Base-by-base conservation (phyloP, 2,888 invertebrate species). In the Agriotes lineatus region DNA sequence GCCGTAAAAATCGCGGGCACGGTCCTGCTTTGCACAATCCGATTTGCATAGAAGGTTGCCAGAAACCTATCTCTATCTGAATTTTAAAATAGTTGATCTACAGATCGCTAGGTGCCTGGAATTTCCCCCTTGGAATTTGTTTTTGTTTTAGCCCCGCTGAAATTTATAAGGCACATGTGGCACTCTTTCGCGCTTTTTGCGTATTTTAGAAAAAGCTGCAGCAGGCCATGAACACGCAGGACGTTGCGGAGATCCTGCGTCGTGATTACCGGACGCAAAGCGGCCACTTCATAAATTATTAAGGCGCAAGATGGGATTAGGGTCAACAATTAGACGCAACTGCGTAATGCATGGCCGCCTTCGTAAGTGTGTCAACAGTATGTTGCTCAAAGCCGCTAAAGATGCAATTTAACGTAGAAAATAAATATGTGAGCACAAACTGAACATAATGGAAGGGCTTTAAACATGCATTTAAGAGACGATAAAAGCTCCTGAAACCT, bases 71-170 rank as follows among this genome's bases (percentile, higher is more conserved):
- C 56, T 68, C 59, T 66, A 72, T 72, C 67, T 69, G 69, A 72
- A 72, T 69, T 72, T 72, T 72, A 72, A 71, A 72, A 66, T 62
- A 71, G 64, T 69, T 62, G 68, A 72, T 70, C 58, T 61, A 70
- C 61, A 65, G 69, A 59, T 44, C 50, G 60, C 57, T 60, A 54
- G 67, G 57, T 68, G 67, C 57, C 62, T 59, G 19, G 65, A 69
- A 69, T 69, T 67, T 60, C 56, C 59, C 71, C 63, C 67, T 61
- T 57, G 64, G 52, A 69, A 69, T 66, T 72, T 69, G 69, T 67
- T 71, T 71, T 67, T 70, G 67, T 70, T 64, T 70, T 58, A 54
- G 37, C 44, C 67, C 22, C 33, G 42, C 42, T 59, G 22, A 48
- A 59, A 63, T 63, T 63, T 67, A 54, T 59, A 57, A 9, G 54